These are phyloP conservation scores for Nomia melanderi DNA, from an alignment of 1,140 invertebrate species.

Conservation along the genomic window DNA sequence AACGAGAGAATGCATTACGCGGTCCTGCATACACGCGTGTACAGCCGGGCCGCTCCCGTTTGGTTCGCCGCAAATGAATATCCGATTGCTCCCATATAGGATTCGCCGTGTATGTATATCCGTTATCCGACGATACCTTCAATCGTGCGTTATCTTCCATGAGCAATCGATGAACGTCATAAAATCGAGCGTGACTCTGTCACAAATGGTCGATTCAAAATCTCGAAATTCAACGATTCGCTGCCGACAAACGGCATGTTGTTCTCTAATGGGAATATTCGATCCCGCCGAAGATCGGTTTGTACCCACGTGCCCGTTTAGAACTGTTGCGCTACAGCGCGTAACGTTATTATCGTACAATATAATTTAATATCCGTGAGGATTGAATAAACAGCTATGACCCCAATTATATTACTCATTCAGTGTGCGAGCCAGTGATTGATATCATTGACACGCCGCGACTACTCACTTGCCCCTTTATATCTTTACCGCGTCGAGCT, in stretches of 20 bases:
- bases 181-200: conserved; percentile 52
- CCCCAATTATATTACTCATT: too few relatives aligned
- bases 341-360: not conserved
- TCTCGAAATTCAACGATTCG: conserved; percentile 50
- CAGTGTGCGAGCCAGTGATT: too few relatives aligned
- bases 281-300: conserved; percentile 3
- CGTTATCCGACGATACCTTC: conserved; percentile 56
- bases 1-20: conserved; percentile 16
- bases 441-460: too few relatives aligned
- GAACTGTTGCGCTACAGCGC: not conserved
- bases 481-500: too few relatives aligned
- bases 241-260: not conserved
- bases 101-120: conserved; percentile 35
- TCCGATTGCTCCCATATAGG: conserved; percentile 52
- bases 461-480: too few relatives aligned
- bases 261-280: not conserved
- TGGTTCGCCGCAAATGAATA: conserved; percentile 57
- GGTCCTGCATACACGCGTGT: not conserved
- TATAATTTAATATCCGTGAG: not conserved
- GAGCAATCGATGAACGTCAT: conserved; percentile 60
- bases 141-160: conserved; percentile 59
- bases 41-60: conserved; percentile 10
- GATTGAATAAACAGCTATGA: too few relatives aligned
- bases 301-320: not conserved
- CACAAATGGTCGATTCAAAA: conserved; percentile 50